Evolutionary conservation across 1,140 invertebrate genomes (phyloP), one percentile per base, ranked within the genome.

Genomic region (Pseudachorutes palmiensis): DNA sequence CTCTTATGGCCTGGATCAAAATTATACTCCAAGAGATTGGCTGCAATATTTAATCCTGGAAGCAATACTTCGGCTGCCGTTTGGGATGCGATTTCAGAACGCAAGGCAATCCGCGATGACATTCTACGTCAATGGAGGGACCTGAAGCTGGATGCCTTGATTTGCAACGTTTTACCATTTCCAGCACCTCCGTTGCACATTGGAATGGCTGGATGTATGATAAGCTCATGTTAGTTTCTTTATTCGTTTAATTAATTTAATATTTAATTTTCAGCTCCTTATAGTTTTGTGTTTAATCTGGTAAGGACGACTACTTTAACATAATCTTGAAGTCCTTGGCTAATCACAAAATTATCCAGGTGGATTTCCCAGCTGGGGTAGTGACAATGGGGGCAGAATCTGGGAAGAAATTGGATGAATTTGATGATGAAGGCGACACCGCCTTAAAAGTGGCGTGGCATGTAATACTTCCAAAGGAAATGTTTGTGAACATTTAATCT

Each of bases 341-440:
- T n/a, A n/a, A n/a, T n/a, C n/a, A n/a, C n/a, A n/a, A 41, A 41
- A 9, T 41, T 19, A 41, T 9, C 5, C 36, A 41, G 28, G 36
- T 78, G 3, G 71, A 78, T 67, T 77, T 78, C 32, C 77, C 78
- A 32, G 75, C 73, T 32, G 78, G 77, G n/a, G 72, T 76, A 19
- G 74, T 79, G 9, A 70, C 69, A n/a, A 75, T 77, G 19, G 76
- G 75, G 9, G 72, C 57, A 33, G 78, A 79, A 62, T 74, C 64
- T 24, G 73, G 75, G 33, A 71, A 74, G n/a, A 75, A 78, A 61
- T 33, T 63, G 51, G 59, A 51, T 3, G 32, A 36, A 9, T 70
- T 65, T 49, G 48, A 70, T 33, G 24, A 62, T 28, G 64, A 70
- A 60, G 57, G 61, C 0, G 68, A 70, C 49, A 16, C 41, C 2